These are phyloP conservation scores for Bubo blakistoni DNA, from an alignment of 2,113 vertebrate genomes.

Conservation along the genomic window DNA sequence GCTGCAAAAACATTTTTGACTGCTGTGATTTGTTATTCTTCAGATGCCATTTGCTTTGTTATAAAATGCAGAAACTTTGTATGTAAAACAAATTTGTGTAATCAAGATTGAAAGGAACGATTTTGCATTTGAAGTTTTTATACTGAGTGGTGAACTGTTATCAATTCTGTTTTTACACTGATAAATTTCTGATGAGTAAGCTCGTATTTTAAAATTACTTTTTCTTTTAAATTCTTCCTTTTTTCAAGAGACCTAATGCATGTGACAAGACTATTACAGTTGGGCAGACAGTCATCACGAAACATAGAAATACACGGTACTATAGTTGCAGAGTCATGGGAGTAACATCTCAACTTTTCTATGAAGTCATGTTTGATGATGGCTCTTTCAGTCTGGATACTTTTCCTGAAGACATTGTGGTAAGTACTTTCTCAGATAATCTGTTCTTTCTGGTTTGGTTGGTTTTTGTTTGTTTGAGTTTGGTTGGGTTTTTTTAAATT, in stretches of 20 bases:
- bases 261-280: constrained; percentile 78
- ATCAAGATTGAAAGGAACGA: background rate
- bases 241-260: constrained; percentile 78
- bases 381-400: constrained; percentile 95
- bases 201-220: background rate
- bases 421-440: constrained; percentile 68
- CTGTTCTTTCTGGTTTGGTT: background rate
- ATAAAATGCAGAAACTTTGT: background rate
- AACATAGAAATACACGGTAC: constrained; percentile 93
- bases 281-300: constrained; percentile 93
- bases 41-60: background rate
- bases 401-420: constrained; percentile 95
- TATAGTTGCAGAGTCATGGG: constrained; percentile 89
- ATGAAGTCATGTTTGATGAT: constrained; percentile 95
- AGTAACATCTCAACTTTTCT: constrained; percentile 90
- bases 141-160: background rate
- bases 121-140: background rate
- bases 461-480: background rate
- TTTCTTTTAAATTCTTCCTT: background rate
- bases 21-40: background rate
- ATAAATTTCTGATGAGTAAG: background rate
- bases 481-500: background rate
- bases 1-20: background rate
- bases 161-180: background rate
- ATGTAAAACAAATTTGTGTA: background rate